phyloP scores from a whole-genome alignment of 1,140 invertebrate genomes.

The Ips nitidus region DNA sequence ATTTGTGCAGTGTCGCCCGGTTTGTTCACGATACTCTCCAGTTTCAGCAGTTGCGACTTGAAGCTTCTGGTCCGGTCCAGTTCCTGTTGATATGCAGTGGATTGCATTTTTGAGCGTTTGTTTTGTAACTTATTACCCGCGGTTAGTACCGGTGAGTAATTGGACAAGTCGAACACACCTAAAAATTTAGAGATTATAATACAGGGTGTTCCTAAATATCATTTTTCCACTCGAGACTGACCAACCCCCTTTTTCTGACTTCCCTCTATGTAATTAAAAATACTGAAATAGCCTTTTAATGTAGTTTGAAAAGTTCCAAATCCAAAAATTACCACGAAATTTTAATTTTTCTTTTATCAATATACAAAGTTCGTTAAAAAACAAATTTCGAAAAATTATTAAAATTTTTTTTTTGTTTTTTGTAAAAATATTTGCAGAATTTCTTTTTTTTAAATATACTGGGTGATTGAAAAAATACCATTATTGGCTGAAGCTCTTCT shows the following conservation, averaged over 20 bases:
- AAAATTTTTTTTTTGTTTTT: no score
- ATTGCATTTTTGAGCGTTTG: slow-evolving; percentile 53
- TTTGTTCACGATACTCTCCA: slow-evolving; percentile 51
- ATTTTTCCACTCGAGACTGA: neutral
- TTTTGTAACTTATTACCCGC: slow-evolving; percentile 52
- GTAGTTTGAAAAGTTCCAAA: no score
- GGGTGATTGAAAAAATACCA: no score
- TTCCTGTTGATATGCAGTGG: slow-evolving; percentile 50
- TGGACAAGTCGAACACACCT: slow-evolving; percentile 42
- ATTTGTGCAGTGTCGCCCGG: slow-evolving; percentile 48
- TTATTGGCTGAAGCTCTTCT: no score
- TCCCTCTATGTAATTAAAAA: no score
- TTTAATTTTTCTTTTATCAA: no score
- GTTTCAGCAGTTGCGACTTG: slow-evolving; percentile 47
- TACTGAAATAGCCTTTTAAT: neutral
- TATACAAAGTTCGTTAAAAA: no score
- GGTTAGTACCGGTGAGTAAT: slow-evolving; percentile 54
- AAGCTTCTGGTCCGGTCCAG: slow-evolving; percentile 42
- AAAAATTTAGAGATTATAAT: neutral
- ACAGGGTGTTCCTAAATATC: neutral
- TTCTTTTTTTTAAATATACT: no score
- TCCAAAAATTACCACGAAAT: no score
- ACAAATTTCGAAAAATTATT: no score
- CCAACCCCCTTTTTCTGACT: no score
- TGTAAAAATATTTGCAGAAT: no score